Evolutionary conservation across 2,113 vertebrate genomes (phyloP).

Genomic region (Pristiophorus japonicus): DNA sequence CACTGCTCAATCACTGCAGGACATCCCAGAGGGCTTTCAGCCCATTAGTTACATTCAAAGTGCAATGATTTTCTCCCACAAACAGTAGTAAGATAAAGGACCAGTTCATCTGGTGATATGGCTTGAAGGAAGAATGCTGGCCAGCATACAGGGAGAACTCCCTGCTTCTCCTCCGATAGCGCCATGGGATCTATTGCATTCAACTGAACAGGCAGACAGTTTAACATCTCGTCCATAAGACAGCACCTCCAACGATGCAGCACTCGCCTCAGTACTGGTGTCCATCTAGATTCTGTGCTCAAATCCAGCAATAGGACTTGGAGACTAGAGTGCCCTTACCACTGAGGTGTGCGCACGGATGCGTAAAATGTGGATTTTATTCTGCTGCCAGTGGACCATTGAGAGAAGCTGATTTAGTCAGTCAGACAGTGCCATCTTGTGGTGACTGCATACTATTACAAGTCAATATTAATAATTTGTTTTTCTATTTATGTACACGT

Average conservation of each 20-base stretch:
- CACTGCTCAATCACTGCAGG: neutral
- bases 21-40: neutral
- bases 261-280: neutral
- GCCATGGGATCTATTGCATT: neutral
- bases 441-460: neutral
- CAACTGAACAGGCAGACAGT: neutral
- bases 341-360: neutral
- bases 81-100: neutral
- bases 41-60: neutral
- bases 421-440: conserved; percentile 21
- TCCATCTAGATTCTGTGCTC: neutral
- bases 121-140: neutral
- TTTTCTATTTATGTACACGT: neutral
- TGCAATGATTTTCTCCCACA: neutral
- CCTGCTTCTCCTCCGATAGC: neutral
- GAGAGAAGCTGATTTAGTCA: neutral
- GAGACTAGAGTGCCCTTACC: neutral
- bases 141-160: neutral
- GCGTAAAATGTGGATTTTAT: neutral
- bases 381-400: neutral
- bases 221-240: neutral
- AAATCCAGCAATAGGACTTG: neutral
- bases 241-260: neutral
- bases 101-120: neutral
- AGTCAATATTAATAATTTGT: neutral